Evolutionary conservation across 92 coral and sea anemone genomes (phyloP).

Genomic region (Heliopora coerulea): DNA sequence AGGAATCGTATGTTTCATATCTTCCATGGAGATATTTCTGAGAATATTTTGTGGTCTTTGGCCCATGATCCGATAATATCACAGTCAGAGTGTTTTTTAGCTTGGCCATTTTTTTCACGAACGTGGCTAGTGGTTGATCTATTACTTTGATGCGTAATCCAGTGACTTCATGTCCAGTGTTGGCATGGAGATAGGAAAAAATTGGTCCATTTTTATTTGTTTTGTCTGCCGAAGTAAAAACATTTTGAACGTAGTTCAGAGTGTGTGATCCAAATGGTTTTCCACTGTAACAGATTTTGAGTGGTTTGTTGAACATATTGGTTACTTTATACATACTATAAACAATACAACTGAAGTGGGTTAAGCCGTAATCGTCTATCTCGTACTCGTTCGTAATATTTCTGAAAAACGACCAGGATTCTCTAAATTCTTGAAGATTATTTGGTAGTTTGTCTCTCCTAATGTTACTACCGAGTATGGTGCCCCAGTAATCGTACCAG

Average conservation of each 20-base stretch:
- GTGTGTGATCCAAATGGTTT: constrained; percentile 68
- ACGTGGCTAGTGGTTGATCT: constrained; percentile 69
- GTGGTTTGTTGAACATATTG: constrained; percentile 72
- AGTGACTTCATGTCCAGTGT: constrained; percentile 74
- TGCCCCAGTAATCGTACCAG: constrained; percentile 93
- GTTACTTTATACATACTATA: constrained; percentile 70
- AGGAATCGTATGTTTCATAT: constrained; percentile 82
- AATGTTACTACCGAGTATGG: constrained; percentile 69
- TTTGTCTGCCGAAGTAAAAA: constrained; percentile 57
- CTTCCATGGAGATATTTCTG: constrained; percentile 83
- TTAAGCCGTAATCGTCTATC: constrained; percentile 81
- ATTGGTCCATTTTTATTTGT: constrained; percentile 60
- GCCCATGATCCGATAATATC: constrained; percentile 89
- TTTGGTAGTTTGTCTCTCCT: constrained; percentile 61
- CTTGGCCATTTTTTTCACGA: constrained; percentile 57
- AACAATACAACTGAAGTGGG: constrained; percentile 72
- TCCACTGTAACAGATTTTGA: constrained; percentile 71
- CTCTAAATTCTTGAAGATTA: constrained; percentile 50
- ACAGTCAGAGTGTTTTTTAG: constrained; percentile 78
- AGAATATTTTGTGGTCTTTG: constrained; percentile 80
- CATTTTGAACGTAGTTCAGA: constrained; percentile 59
- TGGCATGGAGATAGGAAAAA: constrained; percentile 79
- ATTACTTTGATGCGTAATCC: constrained; percentile 79
- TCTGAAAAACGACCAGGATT: constrained; percentile 59
- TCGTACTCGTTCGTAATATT: constrained; percentile 37